Conservation (phyloP, 2,888 invertebrate genomes). For the Rhabditoides inermis region DNA sequence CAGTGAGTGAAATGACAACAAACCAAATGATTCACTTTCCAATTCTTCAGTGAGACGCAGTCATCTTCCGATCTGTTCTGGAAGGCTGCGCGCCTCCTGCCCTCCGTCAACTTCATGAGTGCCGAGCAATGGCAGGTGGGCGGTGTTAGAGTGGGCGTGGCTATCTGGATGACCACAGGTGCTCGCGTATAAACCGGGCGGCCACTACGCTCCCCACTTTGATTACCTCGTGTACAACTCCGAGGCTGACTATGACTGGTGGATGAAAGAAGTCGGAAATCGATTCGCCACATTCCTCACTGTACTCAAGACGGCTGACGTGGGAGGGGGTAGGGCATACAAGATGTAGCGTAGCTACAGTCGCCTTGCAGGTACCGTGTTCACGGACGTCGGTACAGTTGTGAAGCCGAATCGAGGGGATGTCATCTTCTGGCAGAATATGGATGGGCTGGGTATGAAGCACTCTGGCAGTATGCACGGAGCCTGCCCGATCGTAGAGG, state of each 20-base stretch:
- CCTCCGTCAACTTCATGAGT: conserved; percentile 2
- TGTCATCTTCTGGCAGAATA: conserved; percentile 41
- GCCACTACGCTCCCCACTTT: conserved; percentile 24
- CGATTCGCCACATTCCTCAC: conserved; percentile 33
- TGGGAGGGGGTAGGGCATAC: too few relatives aligned
- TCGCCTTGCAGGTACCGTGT: conserved; percentile 33
- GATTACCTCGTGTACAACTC: conserved; percentile 19
- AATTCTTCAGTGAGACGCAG: too few relatives aligned
- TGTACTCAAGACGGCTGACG: conserved; percentile 26
- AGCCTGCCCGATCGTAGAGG: conserved; percentile 37
- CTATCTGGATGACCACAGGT: conserved; percentile 13
- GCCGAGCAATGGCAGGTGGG: conserved; percentile 10
- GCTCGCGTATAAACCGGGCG: conserved; percentile 17
- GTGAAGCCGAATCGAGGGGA: conserved; percentile 34
- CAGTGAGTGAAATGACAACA: too few relatives aligned
- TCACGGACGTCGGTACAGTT: conserved; percentile 19
- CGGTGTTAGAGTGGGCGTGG: neutral
- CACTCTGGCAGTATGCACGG: too few relatives aligned
- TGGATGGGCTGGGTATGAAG: too few relatives aligned
- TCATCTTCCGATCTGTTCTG: too few relatives aligned
- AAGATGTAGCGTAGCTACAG: too few relatives aligned
- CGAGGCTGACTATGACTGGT: too few relatives aligned
- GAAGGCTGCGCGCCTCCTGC: too few relatives aligned
- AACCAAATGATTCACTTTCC: too few relatives aligned
- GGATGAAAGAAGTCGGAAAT: conserved; percentile 24